Percentiles rank a stretch among this genome's conserved stretches.
These are phyloP conservation scores for Geophilus truncorum DNA, from an alignment of 2,888 invertebrate genomes.

Conservation along the genomic window DNA sequence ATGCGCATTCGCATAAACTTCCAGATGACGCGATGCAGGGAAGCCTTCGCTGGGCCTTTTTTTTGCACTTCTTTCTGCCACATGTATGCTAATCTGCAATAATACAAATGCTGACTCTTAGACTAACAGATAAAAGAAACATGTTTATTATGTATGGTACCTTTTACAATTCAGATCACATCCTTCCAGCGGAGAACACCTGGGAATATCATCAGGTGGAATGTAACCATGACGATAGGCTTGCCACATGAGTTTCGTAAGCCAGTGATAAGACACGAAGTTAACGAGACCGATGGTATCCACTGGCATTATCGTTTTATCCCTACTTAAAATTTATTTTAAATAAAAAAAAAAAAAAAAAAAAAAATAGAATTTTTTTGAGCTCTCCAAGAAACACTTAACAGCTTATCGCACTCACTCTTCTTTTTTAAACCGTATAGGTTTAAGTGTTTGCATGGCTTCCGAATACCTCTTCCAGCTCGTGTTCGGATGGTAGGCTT, in stretches of 20 bases:
- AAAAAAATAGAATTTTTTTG: too few species aligned
- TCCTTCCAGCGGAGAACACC: constrained; percentile 52
- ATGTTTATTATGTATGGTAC: constrained; percentile 44
- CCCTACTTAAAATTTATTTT: background rate
- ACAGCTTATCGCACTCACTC: background rate
- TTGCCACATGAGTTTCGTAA: constrained; percentile 53
- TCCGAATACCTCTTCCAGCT: constrained; percentile 22
- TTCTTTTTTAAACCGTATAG: background rate
- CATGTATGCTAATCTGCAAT: constrained; percentile 51
- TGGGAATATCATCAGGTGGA: constrained; percentile 47
- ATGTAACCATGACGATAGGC: constrained; percentile 52
- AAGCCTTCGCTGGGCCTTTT: constrained; percentile 51
- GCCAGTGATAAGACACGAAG: constrained; percentile 54
- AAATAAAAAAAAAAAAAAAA: too few species aligned
- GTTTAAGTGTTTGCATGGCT: background rate
- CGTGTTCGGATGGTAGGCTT: background rate
- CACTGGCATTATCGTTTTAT: constrained; percentile 45
- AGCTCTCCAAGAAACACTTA: too few species aligned
- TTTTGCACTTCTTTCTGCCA: constrained; percentile 54
- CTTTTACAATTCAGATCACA: constrained; percentile 54
- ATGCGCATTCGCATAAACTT: constrained; percentile 53
- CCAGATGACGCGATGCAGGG: constrained; percentile 52
- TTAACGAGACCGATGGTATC: constrained; percentile 54
- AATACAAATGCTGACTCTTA: background rate
- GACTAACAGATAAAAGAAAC: background rate